Conservation (phyloP, 2,113 vertebrate species). For the Poeciliopsis turrubarensis region DNA sequence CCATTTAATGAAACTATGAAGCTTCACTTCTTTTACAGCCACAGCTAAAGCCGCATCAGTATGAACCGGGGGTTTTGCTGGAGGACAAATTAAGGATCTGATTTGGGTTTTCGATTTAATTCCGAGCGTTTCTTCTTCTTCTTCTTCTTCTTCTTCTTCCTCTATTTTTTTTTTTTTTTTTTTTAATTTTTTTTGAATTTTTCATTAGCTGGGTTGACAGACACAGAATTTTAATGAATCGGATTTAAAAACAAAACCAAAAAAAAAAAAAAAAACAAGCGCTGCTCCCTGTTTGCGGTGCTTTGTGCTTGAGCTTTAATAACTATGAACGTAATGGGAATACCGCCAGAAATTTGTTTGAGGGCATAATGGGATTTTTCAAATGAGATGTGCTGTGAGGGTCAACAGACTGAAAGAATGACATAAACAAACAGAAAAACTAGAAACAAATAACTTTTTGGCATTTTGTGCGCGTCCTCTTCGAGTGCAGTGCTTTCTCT, state of each 20-base stretch:
- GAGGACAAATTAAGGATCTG: slow-evolving; percentile 26
- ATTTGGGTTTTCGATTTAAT: slow-evolving; percentile 26
- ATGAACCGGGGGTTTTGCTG: slow-evolving; percentile 8
- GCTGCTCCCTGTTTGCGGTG: neutral
- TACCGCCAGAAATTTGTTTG: neutral
- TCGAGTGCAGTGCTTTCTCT: neutral
- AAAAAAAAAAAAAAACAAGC: neutral
- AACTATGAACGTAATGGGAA: slow-evolving; percentile 3
- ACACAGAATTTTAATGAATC: slow-evolving; percentile 1
- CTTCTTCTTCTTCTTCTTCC: too few species aligned
- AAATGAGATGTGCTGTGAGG: neutral
- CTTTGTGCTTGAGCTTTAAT: slow-evolving; percentile 7
- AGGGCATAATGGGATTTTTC: slow-evolving; percentile 11
- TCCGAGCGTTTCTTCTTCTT: neutral
- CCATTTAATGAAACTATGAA: neutral
- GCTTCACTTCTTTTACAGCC: neutral
- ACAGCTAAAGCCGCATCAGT: slow-evolving; percentile 5
- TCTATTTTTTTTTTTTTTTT: too few species aligned
- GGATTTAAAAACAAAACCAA: too few species aligned
- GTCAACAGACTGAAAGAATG: slow-evolving; percentile 5
- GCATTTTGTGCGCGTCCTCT: neutral
- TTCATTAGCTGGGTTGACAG: slow-evolving; percentile 2
- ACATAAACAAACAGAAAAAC: neutral
- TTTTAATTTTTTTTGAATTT: slow-evolving; percentile 4
- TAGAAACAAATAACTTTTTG: neutral